These are phyloP conservation scores for Operophtera brumata DNA, from an alignment of 2,888 invertebrate species.

Conservation along the genomic window DNA sequence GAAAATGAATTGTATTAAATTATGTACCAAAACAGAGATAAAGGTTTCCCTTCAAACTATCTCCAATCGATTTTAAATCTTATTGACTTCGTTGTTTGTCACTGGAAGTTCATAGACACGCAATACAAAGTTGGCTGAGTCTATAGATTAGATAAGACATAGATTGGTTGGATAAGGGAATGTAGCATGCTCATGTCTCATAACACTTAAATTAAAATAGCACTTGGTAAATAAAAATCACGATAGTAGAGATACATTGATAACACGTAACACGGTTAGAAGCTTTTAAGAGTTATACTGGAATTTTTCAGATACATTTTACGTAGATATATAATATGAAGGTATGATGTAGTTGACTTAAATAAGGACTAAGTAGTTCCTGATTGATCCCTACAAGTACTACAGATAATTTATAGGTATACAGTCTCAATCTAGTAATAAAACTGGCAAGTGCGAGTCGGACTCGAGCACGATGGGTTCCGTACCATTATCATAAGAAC, in stretches of 20 bases:
- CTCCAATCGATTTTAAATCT: constrained; percentile 9
- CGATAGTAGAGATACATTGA: constrained; percentile 12
- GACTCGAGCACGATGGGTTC: too few species aligned
- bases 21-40: constrained; percentile 42
- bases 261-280: constrained; percentile 25
- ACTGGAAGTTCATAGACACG: constrained; percentile 7
- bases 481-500: too few species aligned
- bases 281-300: constrained; percentile 20
- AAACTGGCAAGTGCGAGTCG: too few species aligned
- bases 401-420: too few species aligned
- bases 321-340: too few species aligned
- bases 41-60: constrained; percentile 8
- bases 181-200: constrained; percentile 31
- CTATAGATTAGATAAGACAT: constrained; percentile 24
- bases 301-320: too few species aligned
- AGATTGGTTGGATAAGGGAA: constrained; percentile 36
- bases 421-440: too few species aligned
- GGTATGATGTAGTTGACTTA: too few species aligned
- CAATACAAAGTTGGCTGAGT: constrained; percentile 22
- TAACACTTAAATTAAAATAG: constrained; percentile 32
- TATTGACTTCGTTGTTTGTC: constrained; percentile 9
- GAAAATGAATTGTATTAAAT: constrained; percentile 53
- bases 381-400: too few species aligned
- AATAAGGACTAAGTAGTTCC: too few species aligned
- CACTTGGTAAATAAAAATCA: constrained; percentile 24